These are phyloP conservation scores for Macrotis lagotis DNA, from an alignment of 2,113 vertebrate genomes.

Conservation along the genomic window DNA sequence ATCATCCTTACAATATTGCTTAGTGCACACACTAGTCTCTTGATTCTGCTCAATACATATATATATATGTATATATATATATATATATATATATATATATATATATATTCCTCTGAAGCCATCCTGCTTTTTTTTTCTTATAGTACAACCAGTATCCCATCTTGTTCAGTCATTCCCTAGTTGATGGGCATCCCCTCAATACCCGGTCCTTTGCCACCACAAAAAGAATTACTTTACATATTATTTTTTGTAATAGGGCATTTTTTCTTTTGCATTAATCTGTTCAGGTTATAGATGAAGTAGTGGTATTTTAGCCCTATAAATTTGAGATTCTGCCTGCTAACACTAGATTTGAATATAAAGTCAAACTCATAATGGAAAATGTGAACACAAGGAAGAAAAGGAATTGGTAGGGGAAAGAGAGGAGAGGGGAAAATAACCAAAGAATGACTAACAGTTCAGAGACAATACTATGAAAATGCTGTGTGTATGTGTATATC, in stretches of 20 bases:
- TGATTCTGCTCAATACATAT: neutral
- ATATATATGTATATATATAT: too few species aligned
- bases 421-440: neutral
- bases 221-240: neutral
- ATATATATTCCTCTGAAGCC: too few species aligned
- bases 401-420: neutral
- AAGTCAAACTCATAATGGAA: neutral
- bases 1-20: neutral
- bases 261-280: neutral
- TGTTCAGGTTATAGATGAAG: neutral
- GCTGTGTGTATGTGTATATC: too few species aligned
- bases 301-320: neutral
- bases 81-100: too few species aligned
- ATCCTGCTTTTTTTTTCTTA: neutral
- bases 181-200: neutral
- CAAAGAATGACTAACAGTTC: neutral
- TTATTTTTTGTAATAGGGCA: neutral
- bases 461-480: neutral
- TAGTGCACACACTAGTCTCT: neutral
- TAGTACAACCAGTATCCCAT: neutral
- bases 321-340: neutral
- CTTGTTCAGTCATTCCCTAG: neutral
- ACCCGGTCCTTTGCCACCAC: neutral
- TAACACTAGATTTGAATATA: neutral
- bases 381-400: neutral